Percentiles rank a stretch among this genome's conserved stretches.
phyloP scores from a whole-genome alignment of 2,797 vertebrate species.

The Esox lucius region DNA sequence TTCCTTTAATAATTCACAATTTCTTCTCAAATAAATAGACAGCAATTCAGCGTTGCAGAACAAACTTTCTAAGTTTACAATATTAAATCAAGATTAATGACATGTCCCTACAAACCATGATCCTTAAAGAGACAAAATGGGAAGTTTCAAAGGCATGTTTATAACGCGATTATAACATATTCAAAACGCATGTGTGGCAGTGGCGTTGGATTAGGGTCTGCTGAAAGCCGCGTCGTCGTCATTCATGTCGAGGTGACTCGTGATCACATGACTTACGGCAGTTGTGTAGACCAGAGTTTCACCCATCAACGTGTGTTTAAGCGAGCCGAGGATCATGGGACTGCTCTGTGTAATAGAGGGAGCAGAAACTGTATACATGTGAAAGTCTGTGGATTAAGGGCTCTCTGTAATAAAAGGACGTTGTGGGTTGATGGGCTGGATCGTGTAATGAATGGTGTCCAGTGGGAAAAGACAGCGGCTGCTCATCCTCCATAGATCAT shows the following conservation, averaged over 20 bases:
- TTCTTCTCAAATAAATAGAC: no score
- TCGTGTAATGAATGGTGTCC: not conserved
- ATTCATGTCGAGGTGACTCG: not conserved
- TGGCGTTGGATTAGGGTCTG: not conserved
- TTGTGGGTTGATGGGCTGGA: not conserved
- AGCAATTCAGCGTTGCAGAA: no score
- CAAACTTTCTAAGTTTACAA: no score
- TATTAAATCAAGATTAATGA: no score
- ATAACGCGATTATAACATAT: no score
- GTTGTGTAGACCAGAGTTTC: not conserved
- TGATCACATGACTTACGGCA: not conserved
- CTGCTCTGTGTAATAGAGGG: not conserved
- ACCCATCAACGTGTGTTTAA: not conserved
- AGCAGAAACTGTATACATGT: not conserved
- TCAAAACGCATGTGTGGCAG: no score
- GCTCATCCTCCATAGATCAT: not conserved
- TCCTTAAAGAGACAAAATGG: not conserved
- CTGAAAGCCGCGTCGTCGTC: no score
- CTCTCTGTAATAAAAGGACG: not conserved
- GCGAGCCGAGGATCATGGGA: not conserved
- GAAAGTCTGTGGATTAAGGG: not conserved
- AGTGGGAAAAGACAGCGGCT: not conserved
- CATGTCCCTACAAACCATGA: slow-evolving; percentile 19
- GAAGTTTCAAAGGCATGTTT: not conserved
- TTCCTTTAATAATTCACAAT: no score